Evolutionary conservation across 2,888 invertebrate species (phyloP), one percentile per base, ranked within the genome.

Genomic region (Tipula vernalis): DNA sequence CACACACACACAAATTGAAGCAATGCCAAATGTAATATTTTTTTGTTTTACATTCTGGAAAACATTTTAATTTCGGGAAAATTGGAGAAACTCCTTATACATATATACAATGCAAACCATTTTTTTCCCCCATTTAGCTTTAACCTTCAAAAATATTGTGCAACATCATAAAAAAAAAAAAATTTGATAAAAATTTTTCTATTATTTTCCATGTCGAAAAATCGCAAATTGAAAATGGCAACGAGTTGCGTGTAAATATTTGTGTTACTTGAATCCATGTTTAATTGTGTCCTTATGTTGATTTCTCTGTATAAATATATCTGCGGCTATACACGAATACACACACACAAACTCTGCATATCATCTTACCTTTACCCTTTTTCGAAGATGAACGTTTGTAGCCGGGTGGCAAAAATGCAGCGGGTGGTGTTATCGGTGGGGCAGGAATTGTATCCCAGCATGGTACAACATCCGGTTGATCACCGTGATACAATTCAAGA

Each of bases 381-480:
- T 89, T 89, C 88, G 90, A 89, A 87, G 90, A 89, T 44, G 90
- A 89, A 28, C 91, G 89, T 88, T 93, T 93, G 89, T 94, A 94
- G 83, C 94, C 94, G 36, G 93, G 93, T 3, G 94, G 93, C 86
- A 94, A 91, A 89, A 95, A 95, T 87, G 94, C 94, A 8, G 95
- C 94, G 15, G 95, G 95, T 39, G 95, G 95, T 42, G 95, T 95
- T 88, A 95, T 95, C 41, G 95, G 94, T 41, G 94, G 93, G 88
- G 93, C 94, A 86, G 92, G 92, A 86, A 91, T 88, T 5, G 92
- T 90, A 88, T 94, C 93, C 93, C 93, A 94, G 88, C 91, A 91
- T 47, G 93, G 93, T 87, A 93, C 93, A 86, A 93, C 93, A 89
- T 93, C 93, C 86, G 93, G 93, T 87, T 91, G 91, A 36, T 86